Evolutionary conservation across 1,140 invertebrate species (phyloP), one percentile per base, ranked within the genome.

Genomic region (Copidosoma floridanum): DNA sequence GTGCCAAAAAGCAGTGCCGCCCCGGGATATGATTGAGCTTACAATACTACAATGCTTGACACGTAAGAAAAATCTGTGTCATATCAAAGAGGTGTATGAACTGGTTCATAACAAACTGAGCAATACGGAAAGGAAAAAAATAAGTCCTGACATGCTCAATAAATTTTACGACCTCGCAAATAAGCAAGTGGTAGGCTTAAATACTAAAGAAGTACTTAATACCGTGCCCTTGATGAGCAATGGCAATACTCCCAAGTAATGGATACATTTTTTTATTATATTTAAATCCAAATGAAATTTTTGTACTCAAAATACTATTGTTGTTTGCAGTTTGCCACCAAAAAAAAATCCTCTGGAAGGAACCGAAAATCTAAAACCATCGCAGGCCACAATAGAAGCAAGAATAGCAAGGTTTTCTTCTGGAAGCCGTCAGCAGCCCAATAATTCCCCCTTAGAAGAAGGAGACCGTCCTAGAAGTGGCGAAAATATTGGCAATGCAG

Each of bases 1-100:
- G 2, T 37, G 27, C 11, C 26, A 52, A 16, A 57, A 46, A 32
- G 53, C 40, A 20, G 20, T 38, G 8, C 60, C 54, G 1, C 54
- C 54, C 12, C 4, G 6, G 8, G 54, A 62, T 21, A 62, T 62
- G 12, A 46, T 62, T 18, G 54, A 62, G 16, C 11, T 62, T 0
- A 51, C 35, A 5, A 7, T 62, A 14, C 1, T 57, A 2, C 54
- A 62, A 12, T 62, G 60, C 18, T 12, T 57, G 14, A 44, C 27
- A 3, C 23, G 54, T 11, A 57, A 57, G 18, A 62, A 57, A 20
- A 52, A 57, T 43, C 1, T 12, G 14, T 24, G 1, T 12, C 52
- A 61, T 16, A 57, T 57, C 14, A n/a, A 1, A 5, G 54, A 62
- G 40, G 52, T 62, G 2, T 37, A 52, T 18, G 20, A 62, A 23